These are phyloP conservation scores for Stichodactyla helianthus DNA, from an alignment of 64 coral and sea anemone species.

Conservation along the genomic window DNA sequence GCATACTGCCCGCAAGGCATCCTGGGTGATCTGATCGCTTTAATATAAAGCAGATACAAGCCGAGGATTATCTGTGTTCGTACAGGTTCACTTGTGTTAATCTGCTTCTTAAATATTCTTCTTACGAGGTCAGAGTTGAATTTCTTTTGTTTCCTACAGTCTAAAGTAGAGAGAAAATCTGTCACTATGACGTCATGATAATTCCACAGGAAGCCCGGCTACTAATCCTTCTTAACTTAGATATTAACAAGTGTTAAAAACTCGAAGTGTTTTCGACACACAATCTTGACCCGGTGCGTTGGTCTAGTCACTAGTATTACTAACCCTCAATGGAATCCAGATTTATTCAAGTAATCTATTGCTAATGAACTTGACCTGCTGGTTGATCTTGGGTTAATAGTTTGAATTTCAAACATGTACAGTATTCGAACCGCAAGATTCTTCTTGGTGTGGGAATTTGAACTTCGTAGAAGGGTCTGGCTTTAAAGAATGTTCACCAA, in stretches of 20 bases:
- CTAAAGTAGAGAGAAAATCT: too few relatives aligned
- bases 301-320: neutral
- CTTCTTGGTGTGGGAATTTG: neutral
- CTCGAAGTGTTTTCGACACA: neutral
- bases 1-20: neutral
- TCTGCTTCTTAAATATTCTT: neutral
- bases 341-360: conserved; percentile 11
- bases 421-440: neutral
- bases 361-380: conserved; percentile 8
- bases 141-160: neutral
- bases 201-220: neutral
- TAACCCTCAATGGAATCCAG: neutral
- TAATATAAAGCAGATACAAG: neutral
- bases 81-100: neutral
- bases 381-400: conserved; percentile 5
- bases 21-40: neutral
- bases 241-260: conserved; percentile 16
- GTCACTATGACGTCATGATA: neutral
- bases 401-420: neutral
- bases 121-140: neutral
- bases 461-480: neutral
- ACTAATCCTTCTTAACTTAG: neutral
- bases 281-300: conserved; percentile 14
- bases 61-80: neutral
- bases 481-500: neutral